Base-by-base conservation (phyloP, 2,113 vertebrate species). In the Hystrix brachyura region DNA sequence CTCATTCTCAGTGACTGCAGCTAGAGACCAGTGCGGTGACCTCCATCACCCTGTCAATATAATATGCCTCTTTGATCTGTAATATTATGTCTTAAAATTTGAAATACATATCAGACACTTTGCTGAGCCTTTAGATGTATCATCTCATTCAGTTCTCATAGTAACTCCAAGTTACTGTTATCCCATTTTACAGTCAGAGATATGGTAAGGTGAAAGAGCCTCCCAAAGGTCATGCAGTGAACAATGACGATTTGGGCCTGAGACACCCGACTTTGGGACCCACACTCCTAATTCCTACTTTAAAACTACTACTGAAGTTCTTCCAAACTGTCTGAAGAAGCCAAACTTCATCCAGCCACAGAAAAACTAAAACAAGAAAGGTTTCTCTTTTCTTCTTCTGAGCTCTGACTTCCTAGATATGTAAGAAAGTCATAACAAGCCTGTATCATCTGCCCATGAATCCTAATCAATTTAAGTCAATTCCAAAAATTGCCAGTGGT, bases 361-460 rank as follows among this genome's bases (percentile, higher is more conserved):
- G 34, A 69, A 87, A 87, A 81, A 48, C 46, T 87, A 79, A 95
- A 93, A 85, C 14, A 67, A 69, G 60, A 34, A 82, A 29, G 3
- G 12, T 69, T 76, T 64, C 34, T 64, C 2, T 88, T 64, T 53
- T 87, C 78, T 60, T 53, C 32, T 23, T 4, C 25, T 59, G 72
- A 90, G 25, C 46, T 8, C 83, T 38, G 27, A 69, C 13, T 85
- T 92, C 38, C 65, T 76, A 29, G 12, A 7, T 80, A 82, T 18
- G 9, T 48, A 91, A 86, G 67, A 94, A 97, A 96, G 34, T 6
- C 25, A 32, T 57, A 74, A 96, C 48, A 90, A 78, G 29, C 17
- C 27, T 74, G 51, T 29, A 85, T 94, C 91, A 86, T 94, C 94
- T 1, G 23, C 67, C 1, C 46, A 57, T 81, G 79, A 82, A 83